phyloP scores from a whole-genome alignment of 2,888 invertebrate genomes.

The Andrena flavipes region DNA sequence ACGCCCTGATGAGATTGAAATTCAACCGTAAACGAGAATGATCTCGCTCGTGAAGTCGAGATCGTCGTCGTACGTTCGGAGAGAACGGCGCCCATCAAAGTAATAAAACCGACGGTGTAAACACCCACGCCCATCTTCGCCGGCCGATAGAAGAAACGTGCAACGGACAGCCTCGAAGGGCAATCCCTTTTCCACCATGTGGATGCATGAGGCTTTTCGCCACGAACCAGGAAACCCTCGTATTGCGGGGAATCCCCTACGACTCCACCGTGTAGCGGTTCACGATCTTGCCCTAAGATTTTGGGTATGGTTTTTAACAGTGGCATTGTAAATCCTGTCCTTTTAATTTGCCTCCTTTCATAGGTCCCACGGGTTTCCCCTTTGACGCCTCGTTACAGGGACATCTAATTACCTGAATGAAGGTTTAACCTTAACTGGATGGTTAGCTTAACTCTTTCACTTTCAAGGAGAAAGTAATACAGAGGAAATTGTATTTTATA shows the following conservation, averaged over 20 bases:
- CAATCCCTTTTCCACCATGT: conserved; percentile 21
- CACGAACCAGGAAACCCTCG: not conserved
- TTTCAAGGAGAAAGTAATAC: too few species aligned
- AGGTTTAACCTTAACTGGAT: too few species aligned
- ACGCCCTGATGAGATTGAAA: conserved; percentile 62
- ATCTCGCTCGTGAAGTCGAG: conserved; percentile 65
- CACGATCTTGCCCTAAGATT: not conserved
- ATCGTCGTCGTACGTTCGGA: conserved; percentile 49
- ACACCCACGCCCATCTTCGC: conserved; percentile 66
- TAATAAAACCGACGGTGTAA: conserved; percentile 72
- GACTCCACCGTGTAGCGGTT: not conserved
- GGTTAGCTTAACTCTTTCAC: too few species aligned
- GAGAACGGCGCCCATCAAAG: conserved; percentile 58
- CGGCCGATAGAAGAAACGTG: conserved; percentile 10
- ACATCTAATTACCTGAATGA: not conserved
- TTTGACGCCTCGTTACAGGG: not conserved
- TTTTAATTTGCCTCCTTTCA: not conserved
- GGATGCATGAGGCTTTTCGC: not conserved
- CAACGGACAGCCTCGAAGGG: not conserved
- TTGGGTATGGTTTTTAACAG: conserved; percentile 8
- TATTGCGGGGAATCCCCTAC: conserved; percentile 45
- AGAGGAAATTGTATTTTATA: too few species aligned
- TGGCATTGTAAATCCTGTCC: not conserved
- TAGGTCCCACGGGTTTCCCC: not conserved
- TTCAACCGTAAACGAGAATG: conserved; percentile 74